These are phyloP conservation scores for Mythimna loreyi DNA, from an alignment of 2,888 invertebrate genomes.

Conservation along the genomic window DNA sequence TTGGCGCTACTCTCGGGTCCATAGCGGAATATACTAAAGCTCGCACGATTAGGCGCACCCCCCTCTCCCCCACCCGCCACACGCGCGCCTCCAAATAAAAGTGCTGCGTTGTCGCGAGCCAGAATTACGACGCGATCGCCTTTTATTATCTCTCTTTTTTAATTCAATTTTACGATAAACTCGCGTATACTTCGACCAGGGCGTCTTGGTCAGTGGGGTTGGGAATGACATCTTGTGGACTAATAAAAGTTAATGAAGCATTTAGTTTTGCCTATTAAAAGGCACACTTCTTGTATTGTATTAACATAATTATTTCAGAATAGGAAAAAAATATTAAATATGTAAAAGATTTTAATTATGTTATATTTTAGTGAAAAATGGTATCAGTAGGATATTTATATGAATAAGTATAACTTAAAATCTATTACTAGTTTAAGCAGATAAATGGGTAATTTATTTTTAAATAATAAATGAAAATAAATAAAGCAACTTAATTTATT, in stretches of 20 bases:
- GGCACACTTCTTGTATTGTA: neutral
- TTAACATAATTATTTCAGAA: neutral
- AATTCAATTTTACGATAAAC: slow-evolving; percentile 90
- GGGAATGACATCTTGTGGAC: slow-evolving; percentile 32
- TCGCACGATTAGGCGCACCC: slow-evolving; percentile 83
- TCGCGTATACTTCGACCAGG: slow-evolving; percentile 71
- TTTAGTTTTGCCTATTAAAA: slow-evolving; percentile 2
- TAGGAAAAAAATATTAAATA: too few relatives aligned
- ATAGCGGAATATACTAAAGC: slow-evolving; percentile 74
- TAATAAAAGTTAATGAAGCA: slow-evolving; percentile 20
- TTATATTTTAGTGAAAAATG: neutral
- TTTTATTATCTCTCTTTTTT: slow-evolving; percentile 89
- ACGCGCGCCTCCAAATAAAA: slow-evolving; percentile 88
- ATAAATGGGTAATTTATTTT: too few relatives aligned
- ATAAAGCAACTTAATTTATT: neutral
- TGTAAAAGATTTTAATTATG: neutral
- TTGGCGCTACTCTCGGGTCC: slow-evolving; percentile 35
- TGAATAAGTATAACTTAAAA: neutral
- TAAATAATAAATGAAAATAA: neutral
- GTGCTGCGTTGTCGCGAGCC: slow-evolving; percentile 89
- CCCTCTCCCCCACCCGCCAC: slow-evolving; percentile 76
- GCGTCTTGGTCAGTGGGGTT: slow-evolving; percentile 66
- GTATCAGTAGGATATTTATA: too few relatives aligned
- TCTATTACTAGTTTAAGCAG: neutral
- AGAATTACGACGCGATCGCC: slow-evolving; percentile 89